Percentiles rank a stretch among this genome's conserved stretches.
Conservation (phyloP, 1,140 invertebrate species). For the Pogonomyrmex californicus region DNA sequence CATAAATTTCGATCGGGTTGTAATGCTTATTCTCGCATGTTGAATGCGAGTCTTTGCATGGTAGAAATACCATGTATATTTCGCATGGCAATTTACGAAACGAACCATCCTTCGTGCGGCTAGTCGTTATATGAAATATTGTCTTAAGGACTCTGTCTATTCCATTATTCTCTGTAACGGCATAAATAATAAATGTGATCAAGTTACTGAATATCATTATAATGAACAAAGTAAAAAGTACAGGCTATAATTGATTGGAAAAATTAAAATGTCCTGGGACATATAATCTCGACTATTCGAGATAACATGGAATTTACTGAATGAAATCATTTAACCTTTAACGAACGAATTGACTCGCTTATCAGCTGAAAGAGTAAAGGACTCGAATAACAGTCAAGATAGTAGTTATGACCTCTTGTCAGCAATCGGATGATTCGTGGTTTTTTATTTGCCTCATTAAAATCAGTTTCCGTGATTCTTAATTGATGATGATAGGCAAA, state of each 20-base stretch:
- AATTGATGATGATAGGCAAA: background rate
- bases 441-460: background rate
- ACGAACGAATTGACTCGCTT: conserved; percentile 42
- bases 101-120: background rate
- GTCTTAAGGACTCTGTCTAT: background rate
- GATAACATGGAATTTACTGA: conserved; percentile 38
- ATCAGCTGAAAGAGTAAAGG: conserved; percentile 31
- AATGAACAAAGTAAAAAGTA: background rate
- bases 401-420: conserved; percentile 14
- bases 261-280: conserved; percentile 6
- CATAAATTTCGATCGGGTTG: conserved; percentile 33
- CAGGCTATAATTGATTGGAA: background rate
- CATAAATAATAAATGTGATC: conserved; percentile 12
- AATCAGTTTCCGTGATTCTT: background rate
- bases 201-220: background rate
- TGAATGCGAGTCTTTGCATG: background rate
- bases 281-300: background rate
- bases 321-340: conserved; percentile 57
- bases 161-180: background rate
- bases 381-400: conserved; percentile 16
- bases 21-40: background rate
- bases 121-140: background rate
- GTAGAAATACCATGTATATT: background rate
- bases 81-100: background rate
- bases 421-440: background rate